These are phyloP conservation scores for Cavia aperea DNA, from an alignment of 2,113 vertebrate genomes.

Conservation along the genomic window DNA sequence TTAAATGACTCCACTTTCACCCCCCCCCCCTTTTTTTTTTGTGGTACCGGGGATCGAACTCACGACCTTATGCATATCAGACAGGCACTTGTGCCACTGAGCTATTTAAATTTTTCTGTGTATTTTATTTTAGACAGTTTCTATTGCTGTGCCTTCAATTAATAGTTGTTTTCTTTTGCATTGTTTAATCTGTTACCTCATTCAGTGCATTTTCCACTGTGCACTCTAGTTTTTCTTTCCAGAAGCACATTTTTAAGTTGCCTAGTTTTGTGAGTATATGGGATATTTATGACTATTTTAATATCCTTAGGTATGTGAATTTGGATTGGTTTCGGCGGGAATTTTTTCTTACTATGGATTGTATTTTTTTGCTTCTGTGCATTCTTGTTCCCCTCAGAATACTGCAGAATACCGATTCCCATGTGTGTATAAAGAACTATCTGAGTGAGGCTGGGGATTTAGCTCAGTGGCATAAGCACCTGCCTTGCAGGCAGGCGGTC, in stretches of 20 bases:
- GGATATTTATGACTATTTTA: conserved; percentile 14
- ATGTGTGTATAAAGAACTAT: not conserved
- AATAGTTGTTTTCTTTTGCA: not conserved
- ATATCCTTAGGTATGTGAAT: not conserved
- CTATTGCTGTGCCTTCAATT: conserved; percentile 9
- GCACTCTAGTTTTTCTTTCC: conserved; percentile 23
- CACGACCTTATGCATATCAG: too few relatives aligned
- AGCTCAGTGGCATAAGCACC: too few relatives aligned
- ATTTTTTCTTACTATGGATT: not conserved
- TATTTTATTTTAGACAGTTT: conserved; percentile 34
- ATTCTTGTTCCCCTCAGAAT: conserved; percentile 19
- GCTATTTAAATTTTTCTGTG: not conserved
- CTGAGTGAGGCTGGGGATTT: not conserved
- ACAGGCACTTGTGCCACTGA: too few relatives aligned
- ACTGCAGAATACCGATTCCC: not conserved
- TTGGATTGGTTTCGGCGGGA: not conserved
- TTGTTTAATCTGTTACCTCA: not conserved
- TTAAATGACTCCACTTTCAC: not conserved
- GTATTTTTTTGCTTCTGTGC: conserved; percentile 13
- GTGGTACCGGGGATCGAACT: too few relatives aligned
- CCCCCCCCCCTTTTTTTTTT: not conserved
- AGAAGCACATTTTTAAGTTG: not conserved
- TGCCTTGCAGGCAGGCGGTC: too few relatives aligned
- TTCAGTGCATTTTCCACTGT: conserved; percentile 36
- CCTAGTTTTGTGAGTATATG: conserved; percentile 35